Evolutionary conservation across 92 coral and sea anemone genomes (phyloP).

Genomic region (Isaurus tuberculatus): DNA sequence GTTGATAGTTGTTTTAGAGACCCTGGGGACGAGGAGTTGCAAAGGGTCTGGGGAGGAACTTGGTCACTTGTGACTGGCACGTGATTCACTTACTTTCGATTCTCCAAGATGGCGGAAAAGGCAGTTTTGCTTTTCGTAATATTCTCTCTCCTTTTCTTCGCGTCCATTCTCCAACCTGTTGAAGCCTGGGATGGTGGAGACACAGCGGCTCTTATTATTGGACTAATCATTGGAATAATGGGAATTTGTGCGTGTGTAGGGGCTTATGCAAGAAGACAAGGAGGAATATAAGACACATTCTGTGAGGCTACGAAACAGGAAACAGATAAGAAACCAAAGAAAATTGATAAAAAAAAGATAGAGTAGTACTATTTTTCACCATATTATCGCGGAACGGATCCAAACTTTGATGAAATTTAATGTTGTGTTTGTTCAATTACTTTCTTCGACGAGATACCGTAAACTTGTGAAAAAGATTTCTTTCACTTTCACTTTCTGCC

Average conservation of each 20-base stretch:
- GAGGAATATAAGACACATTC: constrained; percentile 66
- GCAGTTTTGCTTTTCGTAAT: not conserved
- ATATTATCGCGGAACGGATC: not conserved
- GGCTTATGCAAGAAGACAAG: constrained; percentile 96
- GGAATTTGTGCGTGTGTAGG: constrained; percentile 99
- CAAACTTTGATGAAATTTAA: not conserved
- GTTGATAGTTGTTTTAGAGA: too few relatives aligned
- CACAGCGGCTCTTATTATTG: constrained; percentile 95
- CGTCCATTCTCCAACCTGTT: constrained; percentile 84
- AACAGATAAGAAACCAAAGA: not conserved
- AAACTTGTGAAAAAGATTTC: not conserved
- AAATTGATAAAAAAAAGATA: not conserved
- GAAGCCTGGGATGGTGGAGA: constrained; percentile 99
- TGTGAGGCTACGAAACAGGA: not conserved
- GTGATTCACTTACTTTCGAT: constrained; percentile 24
- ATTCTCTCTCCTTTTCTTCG: constrained; percentile 59
- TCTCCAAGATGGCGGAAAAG: constrained; percentile 41
- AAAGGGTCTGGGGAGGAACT: constrained; percentile 24
- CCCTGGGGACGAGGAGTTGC: too few relatives aligned
- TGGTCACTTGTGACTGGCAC: constrained; percentile 10
- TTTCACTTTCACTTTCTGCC: not conserved
- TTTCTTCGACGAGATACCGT: not conserved
- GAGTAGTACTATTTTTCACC: not conserved
- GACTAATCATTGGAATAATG: constrained; percentile 96
- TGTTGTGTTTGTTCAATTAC: not conserved